phyloP scores from a whole-genome alignment of 2,113 vertebrate species.

The Lichenostomus cassidix region DNA sequence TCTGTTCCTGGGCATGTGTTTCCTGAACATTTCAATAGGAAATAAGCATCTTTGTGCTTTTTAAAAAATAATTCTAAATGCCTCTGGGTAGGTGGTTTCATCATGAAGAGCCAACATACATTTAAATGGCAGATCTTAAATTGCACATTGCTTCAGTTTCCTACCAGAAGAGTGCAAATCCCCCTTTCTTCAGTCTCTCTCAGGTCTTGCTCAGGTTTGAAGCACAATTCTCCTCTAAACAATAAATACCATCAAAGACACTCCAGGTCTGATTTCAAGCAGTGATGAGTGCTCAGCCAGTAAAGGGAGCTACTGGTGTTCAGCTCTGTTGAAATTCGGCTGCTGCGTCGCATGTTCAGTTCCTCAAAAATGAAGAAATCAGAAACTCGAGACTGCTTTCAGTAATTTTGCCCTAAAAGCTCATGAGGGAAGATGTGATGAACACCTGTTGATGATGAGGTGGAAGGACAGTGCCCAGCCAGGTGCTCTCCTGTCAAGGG shows the following conservation, averaged over 20 bases:
- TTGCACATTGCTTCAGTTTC: neutral
- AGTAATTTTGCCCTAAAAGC: neutral
- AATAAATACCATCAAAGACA: neutral
- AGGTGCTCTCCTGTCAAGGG: neutral
- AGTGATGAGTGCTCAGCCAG: neutral
- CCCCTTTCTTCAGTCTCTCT: neutral
- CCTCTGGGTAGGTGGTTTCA: neutral
- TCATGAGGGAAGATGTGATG: neutral
- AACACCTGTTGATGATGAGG: neutral
- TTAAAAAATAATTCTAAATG: neutral
- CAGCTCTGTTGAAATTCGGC: neutral
- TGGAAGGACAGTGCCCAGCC: neutral
- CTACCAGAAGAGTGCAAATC: neutral
- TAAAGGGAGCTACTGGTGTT: neutral
- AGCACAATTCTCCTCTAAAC: neutral
- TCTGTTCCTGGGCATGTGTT: neutral
- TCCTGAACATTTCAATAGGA: neutral
- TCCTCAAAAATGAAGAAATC: constrained; percentile 21
- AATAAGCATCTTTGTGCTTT: neutral
- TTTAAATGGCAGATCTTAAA: neutral
- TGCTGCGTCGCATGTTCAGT: neutral
- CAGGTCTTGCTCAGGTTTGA: neutral
- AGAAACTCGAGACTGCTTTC: neutral
- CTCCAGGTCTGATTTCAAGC: neutral
- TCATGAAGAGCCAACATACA: neutral